A percentile compares a stretch with the other conserved stretches of the same genome.
phyloP scores from a whole-genome alignment of 2,113 vertebrate genomes.

The Platanista minor region DNA sequence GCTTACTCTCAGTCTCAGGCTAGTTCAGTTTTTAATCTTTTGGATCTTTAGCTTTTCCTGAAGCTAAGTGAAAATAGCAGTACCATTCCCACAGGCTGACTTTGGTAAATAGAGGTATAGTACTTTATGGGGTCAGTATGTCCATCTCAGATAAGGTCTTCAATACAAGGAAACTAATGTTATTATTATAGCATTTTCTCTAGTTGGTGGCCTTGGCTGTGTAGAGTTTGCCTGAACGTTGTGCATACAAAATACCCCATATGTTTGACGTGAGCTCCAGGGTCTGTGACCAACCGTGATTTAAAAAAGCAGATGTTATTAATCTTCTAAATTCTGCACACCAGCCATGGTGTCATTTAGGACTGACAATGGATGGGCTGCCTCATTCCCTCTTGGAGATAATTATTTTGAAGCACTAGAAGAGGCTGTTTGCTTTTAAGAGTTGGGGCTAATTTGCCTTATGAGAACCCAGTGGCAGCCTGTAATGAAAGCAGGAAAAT shows the following conservation, averaged over 20 bases:
- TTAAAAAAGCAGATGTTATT: conserved; percentile 82
- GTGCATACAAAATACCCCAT: conserved; percentile 68
- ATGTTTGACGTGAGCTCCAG: conserved; percentile 77
- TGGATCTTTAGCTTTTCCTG: neutral
- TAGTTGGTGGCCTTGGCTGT: conserved; percentile 2
- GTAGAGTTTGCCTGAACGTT: neutral
- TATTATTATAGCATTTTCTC: neutral
- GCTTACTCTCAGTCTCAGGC: neutral
- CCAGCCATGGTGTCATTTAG: conserved; percentile 77
- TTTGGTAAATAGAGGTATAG: neutral
- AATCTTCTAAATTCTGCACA: conserved; percentile 77
- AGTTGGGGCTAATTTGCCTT: neutral
- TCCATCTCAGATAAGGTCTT: neutral
- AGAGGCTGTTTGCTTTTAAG: conserved; percentile 2
- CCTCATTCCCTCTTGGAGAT: conserved; percentile 64
- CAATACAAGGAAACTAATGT: fast-evolving
- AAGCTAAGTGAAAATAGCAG: neutral
- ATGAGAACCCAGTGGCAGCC: neutral
- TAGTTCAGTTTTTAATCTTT: neutral
- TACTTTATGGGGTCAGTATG: fast-evolving
- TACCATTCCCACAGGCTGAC: fast-evolving
- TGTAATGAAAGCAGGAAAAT: neutral
- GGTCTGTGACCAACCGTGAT: conserved; percentile 78
- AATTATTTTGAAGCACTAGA: conserved; percentile 33
- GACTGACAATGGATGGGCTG: conserved; percentile 70